A percentile compares a stretch with the other conserved stretches of the same genome.
These are phyloP conservation scores for Cabera pusaria DNA, from an alignment of 2,888 invertebrate species.

Conservation along the genomic window DNA sequence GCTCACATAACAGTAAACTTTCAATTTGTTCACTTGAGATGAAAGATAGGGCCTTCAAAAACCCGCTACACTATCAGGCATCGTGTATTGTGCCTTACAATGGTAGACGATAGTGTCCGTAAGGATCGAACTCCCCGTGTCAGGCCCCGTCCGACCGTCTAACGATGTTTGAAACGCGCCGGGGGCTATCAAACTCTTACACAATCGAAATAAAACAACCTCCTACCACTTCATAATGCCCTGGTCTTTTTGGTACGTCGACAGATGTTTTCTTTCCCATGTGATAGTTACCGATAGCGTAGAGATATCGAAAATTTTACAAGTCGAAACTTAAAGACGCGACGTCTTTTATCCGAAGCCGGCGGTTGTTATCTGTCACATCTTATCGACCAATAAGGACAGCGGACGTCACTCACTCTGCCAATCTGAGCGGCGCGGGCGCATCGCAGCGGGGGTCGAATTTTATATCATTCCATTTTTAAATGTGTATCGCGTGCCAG, in stretches of 20 bases:
- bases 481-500: conserved; percentile 68
- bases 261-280: conserved; percentile 78
- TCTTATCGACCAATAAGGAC: conserved; percentile 82
- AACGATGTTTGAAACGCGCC: conserved; percentile 55
- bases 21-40: conserved; percentile 41
- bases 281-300: conserved; percentile 65
- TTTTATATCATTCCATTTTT: conserved; percentile 67
- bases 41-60: conserved; percentile 33
- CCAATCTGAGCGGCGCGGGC: conserved; percentile 70
- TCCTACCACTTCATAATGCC: conserved; percentile 51
- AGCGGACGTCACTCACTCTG: conserved; percentile 80
- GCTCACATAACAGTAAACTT: conserved; percentile 35
- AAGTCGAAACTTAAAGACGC: conserved; percentile 69
- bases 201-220: conserved; percentile 59
- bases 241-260: conserved; percentile 51
- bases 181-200: conserved; percentile 62
- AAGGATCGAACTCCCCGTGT: conserved; percentile 41
- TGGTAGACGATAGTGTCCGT: conserved; percentile 49
- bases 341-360: conserved; percentile 74
- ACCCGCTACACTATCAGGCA: conserved; percentile 39
- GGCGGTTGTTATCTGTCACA: conserved; percentile 74
- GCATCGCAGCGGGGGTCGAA: conserved; percentile 72
- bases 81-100: conserved; percentile 44
- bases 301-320: conserved; percentile 56
- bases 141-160: conserved; percentile 45